Conservation (phyloP, 35 echinoderm and acorn worm species). For the Apostichopus californicus region DNA sequence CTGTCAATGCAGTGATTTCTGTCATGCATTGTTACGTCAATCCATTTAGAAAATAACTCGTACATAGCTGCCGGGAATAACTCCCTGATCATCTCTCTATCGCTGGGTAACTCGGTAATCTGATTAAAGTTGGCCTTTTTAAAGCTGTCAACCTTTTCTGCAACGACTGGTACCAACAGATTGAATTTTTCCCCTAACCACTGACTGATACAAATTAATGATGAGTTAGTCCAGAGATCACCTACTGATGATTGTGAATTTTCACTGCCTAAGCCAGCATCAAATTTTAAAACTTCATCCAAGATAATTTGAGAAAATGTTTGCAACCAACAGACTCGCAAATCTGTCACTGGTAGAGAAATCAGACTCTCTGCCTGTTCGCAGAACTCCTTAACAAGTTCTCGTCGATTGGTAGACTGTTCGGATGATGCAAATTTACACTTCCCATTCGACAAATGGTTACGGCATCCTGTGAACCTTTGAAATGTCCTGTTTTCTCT, state of each 20-base stretch:
- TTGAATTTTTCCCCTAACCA: constrained; percentile 47
- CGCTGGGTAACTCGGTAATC: constrained; percentile 23
- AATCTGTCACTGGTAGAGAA: background rate
- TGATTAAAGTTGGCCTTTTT: constrained; percentile 30
- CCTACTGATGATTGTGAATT: background rate
- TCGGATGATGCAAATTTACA: background rate
- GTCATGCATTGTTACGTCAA: background rate
- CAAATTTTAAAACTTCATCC: background rate
- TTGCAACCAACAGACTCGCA: background rate
- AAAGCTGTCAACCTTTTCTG: constrained; percentile 37
- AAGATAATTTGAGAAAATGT: background rate
- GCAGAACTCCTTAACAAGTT: background rate
- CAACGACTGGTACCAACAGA: constrained; percentile 26
- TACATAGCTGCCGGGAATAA: constrained; percentile 35
- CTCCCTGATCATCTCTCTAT: constrained; percentile 7
- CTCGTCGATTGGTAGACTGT: background rate
- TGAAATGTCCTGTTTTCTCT: background rate
- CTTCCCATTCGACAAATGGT: background rate
- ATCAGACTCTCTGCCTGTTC: background rate
- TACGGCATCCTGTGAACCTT: background rate
- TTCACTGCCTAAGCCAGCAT: too few relatives aligned
- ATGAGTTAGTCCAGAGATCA: constrained; percentile 14
- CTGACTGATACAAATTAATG: background rate
- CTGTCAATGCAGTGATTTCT: background rate
- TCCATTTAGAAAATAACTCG: constrained; percentile 19